Evolutionary conservation across 2,113 vertebrate genomes (phyloP), one percentile per base, ranked within the genome.

Genomic region (Dipodomys ordii): DNA sequence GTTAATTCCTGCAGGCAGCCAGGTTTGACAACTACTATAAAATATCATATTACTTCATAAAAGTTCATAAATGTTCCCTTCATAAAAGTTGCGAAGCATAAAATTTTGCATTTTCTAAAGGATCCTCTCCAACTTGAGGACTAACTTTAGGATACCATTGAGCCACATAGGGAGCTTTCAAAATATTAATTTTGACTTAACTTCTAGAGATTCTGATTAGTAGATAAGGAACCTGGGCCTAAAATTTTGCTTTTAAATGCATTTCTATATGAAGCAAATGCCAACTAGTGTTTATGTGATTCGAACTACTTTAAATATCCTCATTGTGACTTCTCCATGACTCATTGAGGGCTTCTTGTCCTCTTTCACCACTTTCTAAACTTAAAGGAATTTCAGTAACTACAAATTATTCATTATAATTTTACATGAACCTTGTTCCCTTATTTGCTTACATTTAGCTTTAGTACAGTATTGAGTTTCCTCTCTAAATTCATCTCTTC

Each of bases 291-390:
- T 74, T 90, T 90, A 85, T 94, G 28, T 88, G 87, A 84, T 88
- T 68, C 64, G 30, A 91, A 69, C 32, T 89, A 44, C 85, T 93
- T 82, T 83, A 83, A 69, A 94, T 94, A 95, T 95, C 90, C 81
- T 81, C 77, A 83, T 73, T 88, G 46, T 6, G 64, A 72, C 64
- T 83, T 92, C 74, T 90, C 32, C 86, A 72, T 95, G 90, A 88
- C 62, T 86, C 44, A 73, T 20, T 46, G 15, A 62, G 76, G 39
- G 7, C 32, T 86, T 83, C 72, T 82, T 93, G 28, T 76, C 76
- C 18, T 95, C 76, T 83, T 44, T 87, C 77, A 62, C 10, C 67
- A 53, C 78, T 80, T 93, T 72, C 49, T 46, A 90, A 96, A 89
- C 27, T 57, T 90, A 74, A 92, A 82, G 88, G 76, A 91, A 96